These are phyloP conservation scores for Ameiurus melas DNA, from an alignment of 2,113 vertebrate species.

Conservation along the genomic window DNA sequence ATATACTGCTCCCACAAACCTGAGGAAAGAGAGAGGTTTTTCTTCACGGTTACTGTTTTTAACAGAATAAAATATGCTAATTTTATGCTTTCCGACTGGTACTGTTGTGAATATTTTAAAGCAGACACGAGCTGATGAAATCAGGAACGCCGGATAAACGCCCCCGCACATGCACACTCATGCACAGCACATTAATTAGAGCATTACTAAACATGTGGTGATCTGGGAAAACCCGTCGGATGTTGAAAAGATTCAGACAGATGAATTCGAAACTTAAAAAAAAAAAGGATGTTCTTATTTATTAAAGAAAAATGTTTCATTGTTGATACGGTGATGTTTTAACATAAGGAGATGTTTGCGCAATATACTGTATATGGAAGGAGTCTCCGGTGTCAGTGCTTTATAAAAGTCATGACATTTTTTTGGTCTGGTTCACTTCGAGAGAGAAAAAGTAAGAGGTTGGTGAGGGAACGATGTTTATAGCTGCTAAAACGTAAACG, in stretches of 20 bases:
- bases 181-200: not conserved
- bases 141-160: not conserved
- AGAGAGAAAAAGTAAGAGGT: no score
- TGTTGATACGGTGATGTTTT: no score
- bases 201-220: not conserved
- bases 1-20: not conserved
- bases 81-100: not conserved
- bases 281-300: no score
- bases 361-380: no score
- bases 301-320: no score
- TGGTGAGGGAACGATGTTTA: no score
- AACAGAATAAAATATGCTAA: not conserved
- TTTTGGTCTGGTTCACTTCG: no score
- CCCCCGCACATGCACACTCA: not conserved
- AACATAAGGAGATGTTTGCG: no score
- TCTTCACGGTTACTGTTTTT: not conserved
- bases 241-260: not conserved
- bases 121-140: not conserved
- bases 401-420: no score
- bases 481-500: no score
- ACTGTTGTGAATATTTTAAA: not conserved
- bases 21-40: not conserved
- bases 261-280: not conserved
- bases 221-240: not conserved
- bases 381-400: no score